Base-by-base conservation (phyloP, 2,113 vertebrate genomes). In the Theristicus caerulescens region DNA sequence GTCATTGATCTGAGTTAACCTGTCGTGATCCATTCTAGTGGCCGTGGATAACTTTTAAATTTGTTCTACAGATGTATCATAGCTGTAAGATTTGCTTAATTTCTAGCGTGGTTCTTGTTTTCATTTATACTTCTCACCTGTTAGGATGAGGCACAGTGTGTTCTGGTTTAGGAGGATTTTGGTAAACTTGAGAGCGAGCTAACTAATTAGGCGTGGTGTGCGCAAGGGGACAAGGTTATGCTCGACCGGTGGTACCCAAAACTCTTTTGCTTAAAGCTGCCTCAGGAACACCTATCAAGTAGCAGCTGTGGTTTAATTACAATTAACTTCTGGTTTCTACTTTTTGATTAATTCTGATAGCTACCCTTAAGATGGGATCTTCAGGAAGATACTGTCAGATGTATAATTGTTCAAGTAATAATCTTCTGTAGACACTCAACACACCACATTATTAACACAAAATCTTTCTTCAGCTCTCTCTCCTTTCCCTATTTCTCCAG, bases 1-100 rank as follows among this genome's bases (percentile, higher is more conserved):
- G 49, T 49, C 3, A 1, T 15, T 64, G 76, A 5, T 27, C 6
- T 1, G 17, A 26, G 31, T 34, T 14, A 36, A 1, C 20, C 19
- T 40, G n/a, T 42, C 2, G 0, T 26, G 49, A 31, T 17, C 11
- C 47, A 16, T 49, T 42, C 14, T 12, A 13, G 12, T 5, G n/a
- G 5, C 31, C 22, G 22, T 10, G 55, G 11, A 1, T 13, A 49
- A 24, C 32, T 46, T 2, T 1, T 40, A 40, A 25, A 16, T 9
- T 52, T 34, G 16, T 38, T 62, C 40, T 42, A 3, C 12, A 18
- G 22, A 16, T 18, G 12, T 5, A 7, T 6, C 6, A 1, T 7
- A 74, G 44, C 34, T 29, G 0, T 15, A 12, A 51, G 49, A 12
- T 34, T 32, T 22, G 31, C 58, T 46, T 46, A 1, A 21, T 64